A percentile compares a stretch with the other conserved stretches of the same genome.
phyloP scores from a whole-genome alignment of 2,888 invertebrate species.

The Andrena chrysosceles region DNA sequence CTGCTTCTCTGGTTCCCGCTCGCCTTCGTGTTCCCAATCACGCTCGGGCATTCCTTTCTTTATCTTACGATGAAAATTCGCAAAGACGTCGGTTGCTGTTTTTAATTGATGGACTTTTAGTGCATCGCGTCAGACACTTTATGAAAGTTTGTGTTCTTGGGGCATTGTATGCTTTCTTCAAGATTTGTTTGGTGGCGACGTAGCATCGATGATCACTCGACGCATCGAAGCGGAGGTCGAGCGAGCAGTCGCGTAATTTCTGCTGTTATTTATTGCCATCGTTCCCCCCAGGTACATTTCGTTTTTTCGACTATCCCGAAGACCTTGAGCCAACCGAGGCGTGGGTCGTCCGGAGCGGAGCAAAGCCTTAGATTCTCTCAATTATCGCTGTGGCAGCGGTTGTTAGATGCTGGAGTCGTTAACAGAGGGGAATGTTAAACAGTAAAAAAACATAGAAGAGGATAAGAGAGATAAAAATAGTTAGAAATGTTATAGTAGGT shows the following conservation, averaged over 20 bases:
- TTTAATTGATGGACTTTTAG: neutral
- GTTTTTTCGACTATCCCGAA: slow-evolving; percentile 16
- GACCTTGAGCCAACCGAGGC: slow-evolving; percentile 14
- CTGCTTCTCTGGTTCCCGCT: neutral
- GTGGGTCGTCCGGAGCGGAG: neutral
- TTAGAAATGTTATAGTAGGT: too few species aligned
- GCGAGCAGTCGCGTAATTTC: slow-evolving; percentile 32
- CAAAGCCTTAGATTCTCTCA: neutral
- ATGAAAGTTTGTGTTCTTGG: too few species aligned
- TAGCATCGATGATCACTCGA: neutral
- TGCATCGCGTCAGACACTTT: too few species aligned
- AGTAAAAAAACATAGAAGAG: too few species aligned
- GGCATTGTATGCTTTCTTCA: neutral
- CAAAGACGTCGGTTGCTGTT: neutral
- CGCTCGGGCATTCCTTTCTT: neutral
- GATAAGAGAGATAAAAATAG: too few species aligned
- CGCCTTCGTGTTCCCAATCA: neutral
- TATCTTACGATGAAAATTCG: neutral
- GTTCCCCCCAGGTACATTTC: neutral
- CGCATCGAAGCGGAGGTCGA: neutral
- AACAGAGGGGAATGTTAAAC: too few species aligned
- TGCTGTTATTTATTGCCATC: slow-evolving; percentile 34
- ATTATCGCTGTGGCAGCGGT: neutral
- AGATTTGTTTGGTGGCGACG: slow-evolving; percentile 1
- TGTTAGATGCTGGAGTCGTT: too few species aligned